Base-by-base conservation (phyloP, 2,797 vertebrate genomes). In the Fringilla coelebs region DNA sequence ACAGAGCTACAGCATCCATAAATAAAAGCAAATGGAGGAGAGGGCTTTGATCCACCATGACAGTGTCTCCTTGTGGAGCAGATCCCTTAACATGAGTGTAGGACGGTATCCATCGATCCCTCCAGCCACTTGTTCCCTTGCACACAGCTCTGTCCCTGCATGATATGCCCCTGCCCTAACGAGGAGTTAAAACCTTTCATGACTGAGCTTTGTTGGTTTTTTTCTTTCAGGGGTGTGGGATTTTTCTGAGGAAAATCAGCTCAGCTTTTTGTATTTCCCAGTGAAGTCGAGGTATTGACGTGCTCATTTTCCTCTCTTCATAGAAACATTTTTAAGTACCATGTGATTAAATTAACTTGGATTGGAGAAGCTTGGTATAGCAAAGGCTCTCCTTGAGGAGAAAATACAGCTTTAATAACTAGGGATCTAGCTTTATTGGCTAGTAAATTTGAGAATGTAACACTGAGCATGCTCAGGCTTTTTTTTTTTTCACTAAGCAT, bases 371-470 rank as follows among this genome's bases (percentile, higher is more conserved):
- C 1, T 0, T 55, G 43, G 45, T 70, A 52, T 48, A 32, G 88
- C 55, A 79, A 89, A 90, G 52, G 28, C 48, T 93, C 66, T 96
- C 73, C 65, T 83, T 67, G 66, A 89, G 75, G 68, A 92, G 78
- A 91, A 96, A 94, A 93, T 82, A 78, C 11, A 86, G 79, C 75
- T 91, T 95, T 93, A 96, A 85, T 95, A 95, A 91, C 71, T 62
- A 70, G 57, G 36, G 81, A 88, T 73, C 70, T 88, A 60, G 51
- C 55, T 91, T 93, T 92, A 96, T 78, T 92, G 81, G 38, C 75
- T 85, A 80, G 68, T 80, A 82, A 89, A 90, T 83, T 55, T 81
- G 85, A 92, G 82, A 68, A 13, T 31, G 70, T 20, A 67, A 38
- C 51, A 89, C 48, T 85, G 85, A 96, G 89, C 92, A 88, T 94